Conservation (phyloP, 2,888 invertebrate species). For the Pogonocherus hispidulus region DNA sequence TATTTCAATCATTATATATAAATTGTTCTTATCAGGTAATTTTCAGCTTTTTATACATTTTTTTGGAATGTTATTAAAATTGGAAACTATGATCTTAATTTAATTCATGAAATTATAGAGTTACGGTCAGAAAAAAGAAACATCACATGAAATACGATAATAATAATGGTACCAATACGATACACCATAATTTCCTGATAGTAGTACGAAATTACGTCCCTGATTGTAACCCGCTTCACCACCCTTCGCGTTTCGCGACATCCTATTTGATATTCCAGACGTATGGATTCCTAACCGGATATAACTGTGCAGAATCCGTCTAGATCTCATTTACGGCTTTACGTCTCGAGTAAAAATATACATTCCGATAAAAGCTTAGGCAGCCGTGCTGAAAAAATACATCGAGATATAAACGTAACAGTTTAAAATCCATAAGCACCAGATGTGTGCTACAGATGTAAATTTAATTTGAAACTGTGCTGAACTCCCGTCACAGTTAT, state of each 20-base stretch:
- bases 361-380: background rate
- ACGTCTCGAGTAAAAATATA: slow-evolving; percentile 10
- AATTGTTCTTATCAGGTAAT: no score
- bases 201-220: no score
- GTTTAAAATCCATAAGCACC: background rate
- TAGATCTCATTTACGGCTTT: slow-evolving; percentile 11
- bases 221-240: slow-evolving; percentile 3
- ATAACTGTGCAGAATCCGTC: slow-evolving; percentile 16
- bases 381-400: background rate
- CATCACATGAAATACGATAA: no score
- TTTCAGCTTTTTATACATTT: no score
- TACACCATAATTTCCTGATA: no score
- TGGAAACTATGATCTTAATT: no score
- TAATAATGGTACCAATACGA: no score
- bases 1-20: no score
- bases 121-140: no score
- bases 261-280: slow-evolving; percentile 20
- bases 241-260: background rate
- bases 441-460: background rate
- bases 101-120: no score
- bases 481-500: no score
- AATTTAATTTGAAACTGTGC: background rate
- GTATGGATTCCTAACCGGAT: slow-evolving; percentile 20
- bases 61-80: no score
- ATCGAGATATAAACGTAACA: background rate